phyloP scores from a whole-genome alignment of 2,888 invertebrate species.

The Lucinisca nassula region DNA sequence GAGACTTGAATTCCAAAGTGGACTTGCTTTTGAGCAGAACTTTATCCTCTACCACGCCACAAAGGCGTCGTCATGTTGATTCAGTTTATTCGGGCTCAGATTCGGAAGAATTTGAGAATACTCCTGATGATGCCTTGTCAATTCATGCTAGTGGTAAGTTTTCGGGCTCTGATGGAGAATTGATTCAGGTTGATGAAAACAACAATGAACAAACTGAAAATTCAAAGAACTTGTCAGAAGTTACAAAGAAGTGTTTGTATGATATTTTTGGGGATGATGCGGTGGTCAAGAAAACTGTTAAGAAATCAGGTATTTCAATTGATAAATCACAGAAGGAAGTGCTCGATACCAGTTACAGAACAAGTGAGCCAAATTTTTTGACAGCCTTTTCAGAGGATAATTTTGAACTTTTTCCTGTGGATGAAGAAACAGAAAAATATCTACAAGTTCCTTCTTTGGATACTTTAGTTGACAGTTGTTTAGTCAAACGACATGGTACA shows the following conservation, averaged over 20 bases:
- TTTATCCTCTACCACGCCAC: background rate
- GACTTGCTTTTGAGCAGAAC: no score
- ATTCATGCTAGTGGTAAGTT: no score
- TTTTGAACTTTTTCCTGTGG: slow-evolving; percentile 15
- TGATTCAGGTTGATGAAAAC: no score
- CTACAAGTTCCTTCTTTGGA: slow-evolving; percentile 48
- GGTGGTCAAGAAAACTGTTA: no score
- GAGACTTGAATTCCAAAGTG: background rate
- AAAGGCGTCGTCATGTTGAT: background rate
- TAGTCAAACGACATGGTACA: slow-evolving; percentile 27
- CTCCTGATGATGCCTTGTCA: background rate
- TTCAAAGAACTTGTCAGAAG: no score
- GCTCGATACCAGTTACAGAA: slow-evolving; percentile 23
- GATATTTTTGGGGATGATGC: no score
- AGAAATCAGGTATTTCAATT: no score
- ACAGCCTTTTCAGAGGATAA: slow-evolving; percentile 49
- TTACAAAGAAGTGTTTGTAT: no score
- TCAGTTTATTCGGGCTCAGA: background rate
- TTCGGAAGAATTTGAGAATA: background rate
- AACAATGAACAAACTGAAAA: no score
- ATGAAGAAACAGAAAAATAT: slow-evolving; percentile 32
- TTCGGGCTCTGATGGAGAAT: no score
- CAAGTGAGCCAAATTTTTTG: slow-evolving; percentile 43
- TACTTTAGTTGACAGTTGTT: slow-evolving; percentile 36
- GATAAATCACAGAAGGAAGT: slow-evolving; percentile 31